These are phyloP conservation scores for Pagetopsis macropterus DNA, from an alignment of 2,797 vertebrate genomes.

Conservation along the genomic window DNA sequence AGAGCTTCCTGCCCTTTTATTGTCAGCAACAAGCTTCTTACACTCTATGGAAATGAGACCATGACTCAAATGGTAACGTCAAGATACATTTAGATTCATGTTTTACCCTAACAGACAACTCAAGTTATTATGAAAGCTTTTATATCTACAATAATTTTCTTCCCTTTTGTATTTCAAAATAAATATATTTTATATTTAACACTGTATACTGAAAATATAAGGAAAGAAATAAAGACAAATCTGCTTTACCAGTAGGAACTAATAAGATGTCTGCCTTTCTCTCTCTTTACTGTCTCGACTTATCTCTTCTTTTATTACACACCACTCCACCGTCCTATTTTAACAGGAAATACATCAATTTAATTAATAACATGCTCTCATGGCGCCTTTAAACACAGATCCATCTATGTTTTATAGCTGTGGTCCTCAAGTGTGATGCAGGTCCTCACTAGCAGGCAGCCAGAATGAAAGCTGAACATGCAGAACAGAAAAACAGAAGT, in stretches of 20 bases:
- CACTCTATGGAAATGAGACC: not conserved
- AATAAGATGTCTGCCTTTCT: slow-evolving; percentile 7
- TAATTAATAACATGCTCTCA: slow-evolving; percentile 45
- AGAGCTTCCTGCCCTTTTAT: slow-evolving; percentile 12
- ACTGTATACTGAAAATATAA: no score
- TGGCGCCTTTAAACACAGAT: slow-evolving; percentile 42
- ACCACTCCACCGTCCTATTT: slow-evolving; percentile 29
- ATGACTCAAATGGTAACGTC: not conserved
- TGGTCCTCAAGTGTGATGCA: slow-evolving; percentile 21
- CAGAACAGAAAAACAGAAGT: slow-evolving; percentile 12
- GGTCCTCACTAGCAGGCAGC: slow-evolving; percentile 32
- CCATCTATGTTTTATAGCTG: slow-evolving; percentile 50
- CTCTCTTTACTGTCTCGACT: slow-evolving; percentile 17
- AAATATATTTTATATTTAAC: not conserved
- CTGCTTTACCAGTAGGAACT: not conserved
- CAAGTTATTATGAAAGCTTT: not conserved
- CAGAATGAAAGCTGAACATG: slow-evolving; percentile 10
- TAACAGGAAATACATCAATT: slow-evolving; percentile 39
- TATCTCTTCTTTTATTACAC: slow-evolving; percentile 27
- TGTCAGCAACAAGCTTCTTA: not conserved
- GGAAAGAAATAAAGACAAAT: no score
- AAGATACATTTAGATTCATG: not conserved
- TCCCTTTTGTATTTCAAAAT: not conserved
- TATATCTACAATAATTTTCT: not conserved
- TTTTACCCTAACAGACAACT: not conserved